Evolutionary conservation across 2,113 vertebrate genomes (phyloP).

Genomic region (Corythoichthys haematopterus): DNA sequence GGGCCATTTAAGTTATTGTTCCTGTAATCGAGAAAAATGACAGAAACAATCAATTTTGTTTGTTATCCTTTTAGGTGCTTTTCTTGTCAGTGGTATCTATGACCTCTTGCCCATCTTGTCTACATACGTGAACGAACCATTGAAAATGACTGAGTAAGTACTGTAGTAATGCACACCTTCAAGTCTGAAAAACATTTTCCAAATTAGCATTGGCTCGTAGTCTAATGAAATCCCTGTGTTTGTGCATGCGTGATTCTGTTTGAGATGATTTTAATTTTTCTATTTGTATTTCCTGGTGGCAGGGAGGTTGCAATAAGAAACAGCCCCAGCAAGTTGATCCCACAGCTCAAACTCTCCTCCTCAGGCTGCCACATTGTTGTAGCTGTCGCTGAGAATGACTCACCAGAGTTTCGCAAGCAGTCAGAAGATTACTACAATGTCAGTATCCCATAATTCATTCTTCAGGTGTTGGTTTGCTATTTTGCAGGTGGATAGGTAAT

Average conservation of each 20-base stretch:
- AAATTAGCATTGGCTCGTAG: neutral
- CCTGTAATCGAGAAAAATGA: neutral
- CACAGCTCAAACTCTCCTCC: constrained; percentile 32
- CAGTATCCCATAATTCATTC: constrained; percentile 12
- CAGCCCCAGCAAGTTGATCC: constrained; percentile 77
- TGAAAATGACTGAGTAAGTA: constrained; percentile 82
- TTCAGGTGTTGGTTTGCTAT: neutral
- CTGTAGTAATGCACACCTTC: neutral
- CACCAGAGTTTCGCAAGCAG: constrained; percentile 83
- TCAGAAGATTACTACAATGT: constrained; percentile 83
- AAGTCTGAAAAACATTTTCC: too few species aligned
- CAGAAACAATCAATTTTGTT: neutral
- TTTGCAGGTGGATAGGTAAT: neutral
- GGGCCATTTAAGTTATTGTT: too few species aligned
- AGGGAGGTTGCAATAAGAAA: constrained; percentile 84
- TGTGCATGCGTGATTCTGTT: neutral
- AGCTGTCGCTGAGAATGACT: constrained; percentile 81
- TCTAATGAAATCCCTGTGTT: neutral
- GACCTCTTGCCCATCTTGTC: constrained; percentile 82
- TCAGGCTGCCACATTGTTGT: constrained; percentile 71
- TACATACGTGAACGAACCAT: constrained; percentile 76
- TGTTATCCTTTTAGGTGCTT: constrained; percentile 69
- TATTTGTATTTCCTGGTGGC: constrained; percentile 26
- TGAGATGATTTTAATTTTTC: constrained; percentile 5
- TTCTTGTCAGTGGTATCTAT: constrained; percentile 89